These are phyloP conservation scores for Macrosteles quadrilineatus DNA, from an alignment of 1,140 invertebrate species.

Conservation along the genomic window DNA sequence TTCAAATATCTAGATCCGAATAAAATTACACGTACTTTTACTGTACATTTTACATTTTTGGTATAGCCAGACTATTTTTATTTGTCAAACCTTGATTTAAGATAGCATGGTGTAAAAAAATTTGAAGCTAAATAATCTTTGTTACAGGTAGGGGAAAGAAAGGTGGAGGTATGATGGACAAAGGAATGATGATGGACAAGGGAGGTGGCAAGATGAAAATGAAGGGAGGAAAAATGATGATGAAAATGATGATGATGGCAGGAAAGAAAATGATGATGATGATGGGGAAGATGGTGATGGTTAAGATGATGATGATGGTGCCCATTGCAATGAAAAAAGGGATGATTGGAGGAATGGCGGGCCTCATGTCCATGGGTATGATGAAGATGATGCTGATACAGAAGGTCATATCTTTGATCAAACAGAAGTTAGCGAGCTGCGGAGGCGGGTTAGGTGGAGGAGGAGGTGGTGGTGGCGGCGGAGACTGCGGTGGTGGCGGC, in stretches of 20 bases:
- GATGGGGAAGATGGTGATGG: slow-evolving; percentile 22
- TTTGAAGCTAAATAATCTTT: too few species aligned
- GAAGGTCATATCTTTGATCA: slow-evolving; percentile 4
- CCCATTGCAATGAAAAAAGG: not conserved
- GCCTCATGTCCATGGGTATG: slow-evolving; percentile 31
- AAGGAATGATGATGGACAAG: slow-evolving; percentile 1
- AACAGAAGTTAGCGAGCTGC: not conserved
- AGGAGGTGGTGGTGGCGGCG: not conserved
- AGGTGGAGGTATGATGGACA: not conserved
- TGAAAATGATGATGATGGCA: slow-evolving; percentile 17
- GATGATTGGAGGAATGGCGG: slow-evolving; percentile 20
- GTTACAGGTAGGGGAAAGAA: not conserved
- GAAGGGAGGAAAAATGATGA: not conserved
- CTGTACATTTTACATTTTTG: too few species aligned
- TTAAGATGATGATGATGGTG: slow-evolving; percentile 23
- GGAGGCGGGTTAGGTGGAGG: not conserved
- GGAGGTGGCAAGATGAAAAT: not conserved
- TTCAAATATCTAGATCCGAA: too few species aligned
- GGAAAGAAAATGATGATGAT: not conserved
- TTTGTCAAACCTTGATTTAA: too few species aligned
- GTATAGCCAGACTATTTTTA: too few species aligned
- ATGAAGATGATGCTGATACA: slow-evolving; percentile 26
- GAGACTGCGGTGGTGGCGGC: not conserved
- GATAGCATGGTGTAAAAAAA: too few species aligned
- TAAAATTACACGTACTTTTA: too few species aligned